phyloP scores from a whole-genome alignment of 1,140 invertebrate species.

The Sitodiplosis mosellana region DNA sequence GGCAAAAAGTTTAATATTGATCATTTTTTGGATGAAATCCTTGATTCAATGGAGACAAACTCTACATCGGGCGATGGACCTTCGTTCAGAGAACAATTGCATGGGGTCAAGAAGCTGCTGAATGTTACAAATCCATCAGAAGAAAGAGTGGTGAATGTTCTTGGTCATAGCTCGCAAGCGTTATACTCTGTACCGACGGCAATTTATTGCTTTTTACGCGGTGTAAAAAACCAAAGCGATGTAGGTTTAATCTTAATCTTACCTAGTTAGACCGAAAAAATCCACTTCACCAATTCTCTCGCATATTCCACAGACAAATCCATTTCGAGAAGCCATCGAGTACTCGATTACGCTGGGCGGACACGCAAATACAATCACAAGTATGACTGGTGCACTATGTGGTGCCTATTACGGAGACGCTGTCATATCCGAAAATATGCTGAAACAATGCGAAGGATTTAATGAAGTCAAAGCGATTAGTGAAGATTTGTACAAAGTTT shows the following conservation, averaged over 20 bases:
- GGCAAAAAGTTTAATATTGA: slow-evolving; percentile 25
- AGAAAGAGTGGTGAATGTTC: slow-evolving; percentile 31
- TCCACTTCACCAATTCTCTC: slow-evolving; percentile 4
- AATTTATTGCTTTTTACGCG: slow-evolving; percentile 51
- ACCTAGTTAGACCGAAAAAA: not conserved
- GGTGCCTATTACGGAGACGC: slow-evolving; percentile 53
- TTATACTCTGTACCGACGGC: slow-evolving; percentile 56
- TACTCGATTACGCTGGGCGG: slow-evolving; percentile 56
- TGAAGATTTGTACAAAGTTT: slow-evolving; percentile 25
- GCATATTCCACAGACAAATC: slow-evolving; percentile 31
- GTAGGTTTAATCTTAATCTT: slow-evolving; percentile 29
- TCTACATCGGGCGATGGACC: slow-evolving; percentile 30
- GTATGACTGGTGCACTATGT: slow-evolving; percentile 58
- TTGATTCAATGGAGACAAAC: slow-evolving; percentile 36
- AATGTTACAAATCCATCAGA: slow-evolving; percentile 18
- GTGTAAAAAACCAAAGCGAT: slow-evolving; percentile 31
- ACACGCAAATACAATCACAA: slow-evolving; percentile 63
- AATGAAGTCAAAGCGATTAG: slow-evolving; percentile 30
- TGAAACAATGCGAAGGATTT: slow-evolving; percentile 42
- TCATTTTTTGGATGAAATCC: slow-evolving; percentile 34
- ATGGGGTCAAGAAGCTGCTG: slow-evolving; percentile 32
- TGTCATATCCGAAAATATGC: slow-evolving; percentile 33
- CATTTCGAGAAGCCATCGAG: slow-evolving; percentile 43
- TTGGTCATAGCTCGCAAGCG: slow-evolving; percentile 46
- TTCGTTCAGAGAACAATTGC: slow-evolving; percentile 11